phyloP scores from a whole-genome alignment of 1,140 invertebrate species.

The Bradysia coprophila region DNA sequence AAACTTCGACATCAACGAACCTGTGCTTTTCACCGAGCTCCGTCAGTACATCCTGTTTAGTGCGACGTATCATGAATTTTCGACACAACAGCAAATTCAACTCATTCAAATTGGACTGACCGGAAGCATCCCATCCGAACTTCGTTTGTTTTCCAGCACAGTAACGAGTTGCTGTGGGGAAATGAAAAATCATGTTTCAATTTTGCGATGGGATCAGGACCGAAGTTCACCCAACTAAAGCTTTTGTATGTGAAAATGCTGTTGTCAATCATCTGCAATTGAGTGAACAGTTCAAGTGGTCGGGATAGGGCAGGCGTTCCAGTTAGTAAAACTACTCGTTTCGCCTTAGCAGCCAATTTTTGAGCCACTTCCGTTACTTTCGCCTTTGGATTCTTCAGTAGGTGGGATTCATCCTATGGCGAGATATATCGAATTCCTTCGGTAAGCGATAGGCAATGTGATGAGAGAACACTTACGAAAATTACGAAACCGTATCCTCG shows the following conservation, averaged over 20 bases:
- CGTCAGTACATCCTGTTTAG: neutral
- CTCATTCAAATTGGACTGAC: slow-evolving; percentile 66
- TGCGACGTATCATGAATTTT: slow-evolving; percentile 53
- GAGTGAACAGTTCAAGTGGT: slow-evolving; percentile 76
- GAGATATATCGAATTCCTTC: too few species aligned
- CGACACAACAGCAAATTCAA: slow-evolving; percentile 53
- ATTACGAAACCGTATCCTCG: slow-evolving; percentile 60
- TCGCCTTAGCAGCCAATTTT: slow-evolving; percentile 37
- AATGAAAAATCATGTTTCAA: too few species aligned
- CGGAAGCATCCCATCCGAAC: slow-evolving; percentile 73
- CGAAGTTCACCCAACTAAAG: slow-evolving; percentile 14
- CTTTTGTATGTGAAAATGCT: slow-evolving; percentile 33
- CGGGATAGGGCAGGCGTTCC: slow-evolving; percentile 84
- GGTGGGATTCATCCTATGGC: slow-evolving; percentile 52
- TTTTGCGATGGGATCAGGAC: too few species aligned
- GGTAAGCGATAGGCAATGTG: too few species aligned
- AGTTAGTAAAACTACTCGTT: slow-evolving; percentile 61
- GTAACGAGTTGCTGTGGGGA: slow-evolving; percentile 34
- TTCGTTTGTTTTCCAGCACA: slow-evolving; percentile 54
- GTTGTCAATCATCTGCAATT: slow-evolving; percentile 48
- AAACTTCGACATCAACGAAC: too few species aligned
- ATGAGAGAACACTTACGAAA: too few species aligned
- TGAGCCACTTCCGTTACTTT: slow-evolving; percentile 52
- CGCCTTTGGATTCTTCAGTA: slow-evolving; percentile 66
- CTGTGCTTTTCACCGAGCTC: neutral